Base-by-base conservation (phyloP, 2,113 vertebrate genomes). In the Muscicapa adusta region DNA sequence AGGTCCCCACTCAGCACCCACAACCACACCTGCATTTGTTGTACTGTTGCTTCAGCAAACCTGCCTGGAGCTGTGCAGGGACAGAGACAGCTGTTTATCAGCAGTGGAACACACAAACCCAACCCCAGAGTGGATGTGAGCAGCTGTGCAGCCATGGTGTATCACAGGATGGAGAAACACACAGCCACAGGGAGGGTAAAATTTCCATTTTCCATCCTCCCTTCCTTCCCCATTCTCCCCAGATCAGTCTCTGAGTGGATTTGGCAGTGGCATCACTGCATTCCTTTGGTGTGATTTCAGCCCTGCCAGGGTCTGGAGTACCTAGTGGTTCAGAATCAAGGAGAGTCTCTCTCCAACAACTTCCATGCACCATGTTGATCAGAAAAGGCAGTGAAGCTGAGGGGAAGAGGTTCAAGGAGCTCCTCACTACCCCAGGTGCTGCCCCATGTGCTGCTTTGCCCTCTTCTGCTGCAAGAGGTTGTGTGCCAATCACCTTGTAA, bases 361-460 rank as follows among this genome's bases (percentile, higher is more conserved):
- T 61, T 58, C 33, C 33, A 8, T 1, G 8, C 4, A 10, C 75
- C 2, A 0, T 5, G 7, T 14, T 2, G 3, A 26, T 26, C 23
- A 63, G 22, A 60, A 88, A 71, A 67, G 3, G 24, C 23, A 18
- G 3, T 34, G 50, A 65, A 85, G 40, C 14, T 20, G 31, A 67
- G 31, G 22, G 60, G 53, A 42, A 47, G 20, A 62, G 7, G 8
- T 34, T 62, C 11, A 36, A 73, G 25, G 33, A 45, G 22, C 4
- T 80, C 13, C 18, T 14, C 34, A 47, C 10, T 18, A 18, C 23
- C 34, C 66, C 13, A 58, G 31, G 66, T 45, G 23, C 23, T 80
- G 33, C 18, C 36, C n/a, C 26, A 5, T 4, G 10, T 48, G 18
- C n/a, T 47, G 17, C 42, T 12, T 20, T 25, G 8, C 12, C 18